Evolutionary conservation across 2,113 vertebrate genomes (phyloP).

Genomic region (Pseudopodoces humilis): DNA sequence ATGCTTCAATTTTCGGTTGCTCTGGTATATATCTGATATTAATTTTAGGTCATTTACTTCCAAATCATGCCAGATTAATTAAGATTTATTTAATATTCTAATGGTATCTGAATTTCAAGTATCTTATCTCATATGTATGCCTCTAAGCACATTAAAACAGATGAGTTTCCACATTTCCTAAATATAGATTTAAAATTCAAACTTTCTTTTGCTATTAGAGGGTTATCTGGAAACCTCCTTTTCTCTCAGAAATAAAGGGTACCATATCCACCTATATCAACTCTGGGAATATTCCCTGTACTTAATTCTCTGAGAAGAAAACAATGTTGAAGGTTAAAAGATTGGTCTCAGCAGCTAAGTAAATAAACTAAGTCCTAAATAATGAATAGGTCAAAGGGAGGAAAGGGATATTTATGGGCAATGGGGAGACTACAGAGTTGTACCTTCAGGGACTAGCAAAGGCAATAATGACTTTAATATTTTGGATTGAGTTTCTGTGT

Average conservation of each 20-base stretch:
- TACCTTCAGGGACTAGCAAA: not conserved
- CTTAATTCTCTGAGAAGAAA: not conserved
- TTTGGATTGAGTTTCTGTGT: not conserved
- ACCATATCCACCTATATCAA: not conserved
- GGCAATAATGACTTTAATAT: not conserved
- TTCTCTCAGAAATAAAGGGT: not conserved
- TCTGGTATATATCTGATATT: not conserved
- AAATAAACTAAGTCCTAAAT: not conserved
- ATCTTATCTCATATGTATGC: not conserved
- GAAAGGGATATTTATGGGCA: not conserved
- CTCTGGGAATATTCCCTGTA: not conserved
- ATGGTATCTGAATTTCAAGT: not conserved
- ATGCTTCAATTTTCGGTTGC: not conserved
- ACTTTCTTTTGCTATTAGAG: not conserved
- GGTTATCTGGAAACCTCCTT: not conserved
- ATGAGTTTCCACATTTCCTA: not conserved
- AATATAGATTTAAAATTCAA: not conserved
- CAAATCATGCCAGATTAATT: not conserved
- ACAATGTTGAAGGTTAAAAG: not conserved
- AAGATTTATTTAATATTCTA: not conserved
- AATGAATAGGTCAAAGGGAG: not conserved
- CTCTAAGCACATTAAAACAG: not conserved
- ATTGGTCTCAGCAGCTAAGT: not conserved
- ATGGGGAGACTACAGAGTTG: not conserved
- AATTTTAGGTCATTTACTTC: not conserved